Percentiles rank a stretch among this genome's conserved stretches.
These are phyloP conservation scores for Eustalomyia histrio DNA, from an alignment of 2,888 invertebrate genomes.

Conservation along the genomic window DNA sequence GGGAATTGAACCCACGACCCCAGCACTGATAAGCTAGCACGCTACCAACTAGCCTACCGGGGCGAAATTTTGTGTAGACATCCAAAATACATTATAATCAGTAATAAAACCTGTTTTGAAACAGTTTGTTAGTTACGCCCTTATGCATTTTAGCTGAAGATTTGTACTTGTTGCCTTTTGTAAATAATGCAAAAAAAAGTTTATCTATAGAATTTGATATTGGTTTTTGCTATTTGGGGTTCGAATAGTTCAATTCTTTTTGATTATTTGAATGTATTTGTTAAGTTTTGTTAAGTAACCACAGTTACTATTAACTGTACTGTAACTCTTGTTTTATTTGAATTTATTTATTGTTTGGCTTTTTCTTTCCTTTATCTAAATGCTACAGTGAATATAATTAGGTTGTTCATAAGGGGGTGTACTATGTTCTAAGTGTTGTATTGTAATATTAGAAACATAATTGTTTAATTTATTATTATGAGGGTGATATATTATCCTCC, in stretches of 20 bases:
- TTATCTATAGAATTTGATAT: slow-evolving; percentile 13
- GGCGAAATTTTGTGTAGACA: too few relatives aligned
- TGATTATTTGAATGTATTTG: slow-evolving; percentile 1
- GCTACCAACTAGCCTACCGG: too few relatives aligned
- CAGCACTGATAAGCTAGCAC: too few relatives aligned
- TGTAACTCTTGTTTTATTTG: slow-evolving; percentile 17
- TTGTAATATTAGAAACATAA: too few relatives aligned
- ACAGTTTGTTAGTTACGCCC: too few relatives aligned
- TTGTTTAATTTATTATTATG: too few relatives aligned
- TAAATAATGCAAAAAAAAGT: slow-evolving; percentile 8
- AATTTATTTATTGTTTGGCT: slow-evolving; percentile 24
- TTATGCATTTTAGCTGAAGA: background rate
- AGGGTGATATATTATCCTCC: too few relatives aligned
- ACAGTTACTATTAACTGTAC: slow-evolving; percentile 37
- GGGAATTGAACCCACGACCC: too few relatives aligned
- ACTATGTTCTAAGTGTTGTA: too few relatives aligned
- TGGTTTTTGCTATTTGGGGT: slow-evolving; percentile 24
- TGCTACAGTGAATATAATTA: background rate
- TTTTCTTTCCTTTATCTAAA: background rate
- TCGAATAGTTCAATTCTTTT: background rate
- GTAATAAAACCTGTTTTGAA: too few relatives aligned
- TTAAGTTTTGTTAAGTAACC: slow-evolving; percentile 8
- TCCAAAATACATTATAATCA: too few relatives aligned
- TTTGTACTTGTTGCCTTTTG: slow-evolving; percentile 23
- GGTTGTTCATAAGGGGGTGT: too few relatives aligned